Evolutionary conservation across 64 coral and sea anemone genomes (phyloP).

Genomic region (Trachythela sp.): DNA sequence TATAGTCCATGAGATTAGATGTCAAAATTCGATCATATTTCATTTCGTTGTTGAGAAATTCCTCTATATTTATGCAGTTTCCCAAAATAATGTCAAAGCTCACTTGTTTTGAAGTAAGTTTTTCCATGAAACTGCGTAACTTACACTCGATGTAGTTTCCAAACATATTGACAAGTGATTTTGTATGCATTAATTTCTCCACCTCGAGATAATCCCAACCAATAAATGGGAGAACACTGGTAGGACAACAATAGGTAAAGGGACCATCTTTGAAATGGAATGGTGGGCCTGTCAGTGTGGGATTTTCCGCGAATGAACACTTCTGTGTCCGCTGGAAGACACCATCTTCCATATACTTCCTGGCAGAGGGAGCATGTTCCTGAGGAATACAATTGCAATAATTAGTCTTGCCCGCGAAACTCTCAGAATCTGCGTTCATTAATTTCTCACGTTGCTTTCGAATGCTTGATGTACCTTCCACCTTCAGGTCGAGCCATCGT

Average conservation of each 20-base stretch:
- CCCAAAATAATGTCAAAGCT: neutral
- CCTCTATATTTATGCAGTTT: neutral
- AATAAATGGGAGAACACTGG: neutral
- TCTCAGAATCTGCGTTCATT: neutral
- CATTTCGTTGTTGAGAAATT: neutral
- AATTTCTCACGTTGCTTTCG: neutral
- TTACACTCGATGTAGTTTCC: neutral
- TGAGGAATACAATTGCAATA: neutral
- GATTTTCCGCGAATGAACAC: neutral
- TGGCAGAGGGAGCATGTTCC: neutral
- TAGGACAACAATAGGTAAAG: neutral
- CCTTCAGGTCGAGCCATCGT: neutral
- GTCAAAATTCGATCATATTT: constrained; percentile 15
- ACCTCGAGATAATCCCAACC: constrained; percentile 9
- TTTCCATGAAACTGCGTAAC: neutral
- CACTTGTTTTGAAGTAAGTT: neutral
- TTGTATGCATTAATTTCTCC: neutral
- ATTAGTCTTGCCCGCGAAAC: neutral
- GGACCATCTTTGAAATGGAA: neutral
- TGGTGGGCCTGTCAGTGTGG: neutral
- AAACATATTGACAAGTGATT: neutral
- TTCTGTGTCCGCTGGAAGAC: neutral
- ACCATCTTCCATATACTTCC: constrained; percentile 6
- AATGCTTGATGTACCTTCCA: neutral
- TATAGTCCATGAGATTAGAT: constrained; percentile 16